phyloP scores from a whole-genome alignment of 2,888 invertebrate species.

The Cosmia pyralina region DNA sequence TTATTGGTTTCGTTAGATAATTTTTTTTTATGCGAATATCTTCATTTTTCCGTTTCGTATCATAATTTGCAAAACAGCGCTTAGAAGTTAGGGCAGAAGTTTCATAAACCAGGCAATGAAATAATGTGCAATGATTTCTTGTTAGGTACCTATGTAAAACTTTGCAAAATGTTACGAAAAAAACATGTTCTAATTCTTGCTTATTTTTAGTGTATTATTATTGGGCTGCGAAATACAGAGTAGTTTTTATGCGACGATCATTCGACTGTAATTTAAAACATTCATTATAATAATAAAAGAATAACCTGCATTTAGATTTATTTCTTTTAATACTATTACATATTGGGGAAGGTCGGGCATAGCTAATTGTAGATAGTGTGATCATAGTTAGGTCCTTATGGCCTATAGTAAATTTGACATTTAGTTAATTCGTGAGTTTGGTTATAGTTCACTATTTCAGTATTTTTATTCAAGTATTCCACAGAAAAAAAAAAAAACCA shows the following conservation, averaged over 20 bases:
- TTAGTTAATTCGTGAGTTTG: no score
- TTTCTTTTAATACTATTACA: not conserved
- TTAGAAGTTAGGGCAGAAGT: conserved; percentile 12
- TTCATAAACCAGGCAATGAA: conserved; percentile 27
- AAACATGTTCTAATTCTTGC: conserved; percentile 26
- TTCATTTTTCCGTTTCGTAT: not conserved
- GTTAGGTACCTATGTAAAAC: conserved; percentile 28
- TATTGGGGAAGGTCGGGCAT: no score
- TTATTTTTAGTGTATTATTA: conserved; percentile 25
- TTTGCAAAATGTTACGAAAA: conserved; percentile 30
- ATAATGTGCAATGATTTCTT: conserved; percentile 29
- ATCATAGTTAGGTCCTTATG: no score
- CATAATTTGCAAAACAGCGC: not conserved
- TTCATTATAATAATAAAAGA: not conserved
- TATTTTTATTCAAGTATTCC: no score
- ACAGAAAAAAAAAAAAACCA: no score
- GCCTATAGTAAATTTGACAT: no score
- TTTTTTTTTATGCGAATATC: not conserved
- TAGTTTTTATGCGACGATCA: conserved; percentile 12
- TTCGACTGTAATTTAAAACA: not conserved
- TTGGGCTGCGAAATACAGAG: conserved; percentile 17
- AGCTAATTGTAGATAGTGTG: no score
- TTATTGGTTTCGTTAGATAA: conserved; percentile 8
- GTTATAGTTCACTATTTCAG: no score
- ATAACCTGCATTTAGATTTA: not conserved